Evolutionary conservation across 2,888 invertebrate species (phyloP).

Genomic region (Diaprepes abbreviatus): DNA sequence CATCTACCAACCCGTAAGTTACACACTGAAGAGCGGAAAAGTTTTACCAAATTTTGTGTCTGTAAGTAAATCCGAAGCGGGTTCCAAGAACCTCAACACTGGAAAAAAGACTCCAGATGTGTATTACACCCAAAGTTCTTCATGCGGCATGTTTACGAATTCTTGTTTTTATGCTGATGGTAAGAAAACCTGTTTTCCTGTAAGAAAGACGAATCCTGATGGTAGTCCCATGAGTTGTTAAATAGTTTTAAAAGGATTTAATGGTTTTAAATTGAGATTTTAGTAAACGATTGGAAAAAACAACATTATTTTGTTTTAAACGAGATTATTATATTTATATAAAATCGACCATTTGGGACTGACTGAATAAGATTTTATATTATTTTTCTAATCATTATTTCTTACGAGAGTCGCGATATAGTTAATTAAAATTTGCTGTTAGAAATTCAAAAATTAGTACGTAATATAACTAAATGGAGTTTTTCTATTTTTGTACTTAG

Average conservation of each 20-base stretch:
- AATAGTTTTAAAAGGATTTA: not conserved
- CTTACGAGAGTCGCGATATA: no score
- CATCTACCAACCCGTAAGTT: conserved; percentile 58
- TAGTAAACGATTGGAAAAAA: no score
- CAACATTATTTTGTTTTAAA: no score
- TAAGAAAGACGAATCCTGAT: conserved; percentile 82
- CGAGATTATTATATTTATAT: no score
- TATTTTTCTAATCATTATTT: no score
- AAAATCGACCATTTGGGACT: no score
- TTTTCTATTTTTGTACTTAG: no score
- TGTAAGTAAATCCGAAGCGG: conserved; percentile 84
- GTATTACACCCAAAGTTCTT: conserved; percentile 89
- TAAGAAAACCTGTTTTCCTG: conserved; percentile 86
- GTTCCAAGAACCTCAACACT: conserved; percentile 71
- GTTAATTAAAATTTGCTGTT: no score
- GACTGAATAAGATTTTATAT: no score
- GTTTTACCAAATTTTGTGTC: conserved; percentile 81
- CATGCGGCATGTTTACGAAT: conserved; percentile 89
- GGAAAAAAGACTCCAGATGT: conserved; percentile 83
- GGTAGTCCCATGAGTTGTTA: conserved; percentile 77
- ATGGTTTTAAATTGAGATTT: no score
- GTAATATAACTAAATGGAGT: no score
- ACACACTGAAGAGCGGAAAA: conserved; percentile 64
- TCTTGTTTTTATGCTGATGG: conserved; percentile 86
- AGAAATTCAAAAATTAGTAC: no score